Conservation (phyloP, 1,140 invertebrate species). For the Limonius californicus region DNA sequence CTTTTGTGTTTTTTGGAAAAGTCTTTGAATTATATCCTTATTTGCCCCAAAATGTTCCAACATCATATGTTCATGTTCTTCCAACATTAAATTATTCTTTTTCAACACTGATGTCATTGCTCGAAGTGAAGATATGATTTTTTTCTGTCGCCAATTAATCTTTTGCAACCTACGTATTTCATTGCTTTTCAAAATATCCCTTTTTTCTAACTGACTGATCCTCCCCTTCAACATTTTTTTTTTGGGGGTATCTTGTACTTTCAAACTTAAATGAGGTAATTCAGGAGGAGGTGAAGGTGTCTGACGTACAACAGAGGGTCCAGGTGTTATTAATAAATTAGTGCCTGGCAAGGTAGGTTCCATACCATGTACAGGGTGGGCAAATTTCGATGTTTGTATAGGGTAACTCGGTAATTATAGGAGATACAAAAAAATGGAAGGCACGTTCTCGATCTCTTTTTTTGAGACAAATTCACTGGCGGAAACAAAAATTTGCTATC, state of each 20-base stretch:
- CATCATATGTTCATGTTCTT: slow-evolving; percentile 10
- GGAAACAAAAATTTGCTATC: too few relatives aligned
- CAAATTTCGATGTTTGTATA: too few relatives aligned
- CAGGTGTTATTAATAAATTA: too few relatives aligned
- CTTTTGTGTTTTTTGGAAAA: slow-evolving; percentile 13
- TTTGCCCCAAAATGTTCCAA: slow-evolving; percentile 19
- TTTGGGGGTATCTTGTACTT: not conserved
- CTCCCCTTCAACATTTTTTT: not conserved
- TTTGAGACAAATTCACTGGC: too few relatives aligned
- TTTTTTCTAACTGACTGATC: not conserved
- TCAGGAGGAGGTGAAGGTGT: not conserved
- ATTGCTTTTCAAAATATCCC: slow-evolving; percentile 9
- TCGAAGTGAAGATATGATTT: not conserved
- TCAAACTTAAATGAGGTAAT: not conserved
- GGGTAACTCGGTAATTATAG: too few relatives aligned
- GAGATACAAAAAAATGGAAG: too few relatives aligned
- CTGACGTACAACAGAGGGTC: not conserved
- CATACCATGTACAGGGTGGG: too few relatives aligned
- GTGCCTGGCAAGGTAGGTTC: too few relatives aligned
- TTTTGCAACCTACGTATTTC: slow-evolving; percentile 15
- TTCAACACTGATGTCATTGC: not conserved
- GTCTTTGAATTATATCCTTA: slow-evolving; percentile 16
- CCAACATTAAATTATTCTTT: slow-evolving; percentile 16
- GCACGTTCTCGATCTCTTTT: too few relatives aligned
- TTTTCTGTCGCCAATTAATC: slow-evolving; percentile 8